Evolutionary conservation across 2,888 invertebrate genomes (phyloP).

Genomic region (Arrhopalites spinosus): DNA sequence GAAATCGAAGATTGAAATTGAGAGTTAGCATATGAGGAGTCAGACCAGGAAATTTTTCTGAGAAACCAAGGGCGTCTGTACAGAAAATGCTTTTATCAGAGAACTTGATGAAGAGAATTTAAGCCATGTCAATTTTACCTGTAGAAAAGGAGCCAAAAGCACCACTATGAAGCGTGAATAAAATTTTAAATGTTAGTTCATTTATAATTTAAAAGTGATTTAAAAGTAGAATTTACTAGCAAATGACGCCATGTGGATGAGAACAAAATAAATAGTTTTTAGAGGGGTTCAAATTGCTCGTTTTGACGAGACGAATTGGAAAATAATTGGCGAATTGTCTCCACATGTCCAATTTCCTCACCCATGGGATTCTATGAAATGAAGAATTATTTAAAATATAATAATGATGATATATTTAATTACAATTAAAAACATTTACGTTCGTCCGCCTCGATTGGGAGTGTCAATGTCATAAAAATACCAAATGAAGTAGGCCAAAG

Average conservation of each 20-base stretch:
- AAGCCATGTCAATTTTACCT: neutral
- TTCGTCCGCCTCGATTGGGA: conserved; percentile 61
- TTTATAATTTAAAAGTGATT: too few species aligned
- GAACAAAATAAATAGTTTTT: conserved; percentile 83
- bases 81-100: too few species aligned
- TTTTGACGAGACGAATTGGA: conserved; percentile 69
- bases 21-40: conserved; percentile 65
- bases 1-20: conserved; percentile 48
- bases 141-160: conserved; percentile 39
- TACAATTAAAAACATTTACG: too few species aligned
- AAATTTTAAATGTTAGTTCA: too few species aligned
- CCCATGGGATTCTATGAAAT: conserved; percentile 63
- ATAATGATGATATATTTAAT: too few species aligned
- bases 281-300: conserved; percentile 76
- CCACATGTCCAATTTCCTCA: conserved; percentile 73
- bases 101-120: neutral
- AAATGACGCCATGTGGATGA: conserved; percentile 90
- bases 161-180: too few species aligned
- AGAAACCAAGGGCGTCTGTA: conserved; percentile 42
- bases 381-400: too few species aligned
- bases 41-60: conserved; percentile 68
- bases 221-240: too few species aligned
- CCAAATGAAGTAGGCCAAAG: conserved; percentile 69
- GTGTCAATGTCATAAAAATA: conserved; percentile 69
- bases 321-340: conserved; percentile 67